phyloP scores from a whole-genome alignment of 2,888 invertebrate genomes.

The Ptychoptera albimana region DNA sequence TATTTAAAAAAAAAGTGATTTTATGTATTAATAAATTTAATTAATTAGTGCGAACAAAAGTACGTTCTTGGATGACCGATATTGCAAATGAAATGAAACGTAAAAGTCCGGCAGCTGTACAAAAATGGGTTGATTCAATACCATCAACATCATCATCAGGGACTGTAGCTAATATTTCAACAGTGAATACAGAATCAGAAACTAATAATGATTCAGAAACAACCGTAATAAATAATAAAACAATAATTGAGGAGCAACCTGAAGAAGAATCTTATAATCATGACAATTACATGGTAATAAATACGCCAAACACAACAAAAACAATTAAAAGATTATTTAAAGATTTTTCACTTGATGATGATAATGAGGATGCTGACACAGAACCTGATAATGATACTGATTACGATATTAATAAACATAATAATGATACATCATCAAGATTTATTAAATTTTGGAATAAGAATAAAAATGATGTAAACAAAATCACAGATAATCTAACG shows the following conservation, averaged over 20 bases:
- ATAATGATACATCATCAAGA: not conserved
- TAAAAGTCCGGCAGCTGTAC: constrained; percentile 11
- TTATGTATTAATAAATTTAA: too few relatives aligned
- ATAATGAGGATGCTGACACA: not conserved
- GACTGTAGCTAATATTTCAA: not conserved
- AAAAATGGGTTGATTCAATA: constrained; percentile 12
- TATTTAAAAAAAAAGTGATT: too few relatives aligned
- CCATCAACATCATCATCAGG: constrained; percentile 1
- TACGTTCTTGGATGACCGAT: constrained; percentile 12
- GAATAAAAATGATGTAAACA: not conserved
- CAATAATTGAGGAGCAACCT: not conserved
- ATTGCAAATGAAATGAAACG: constrained; percentile 13
- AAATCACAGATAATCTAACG: constrained; percentile 2
- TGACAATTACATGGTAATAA: not conserved
- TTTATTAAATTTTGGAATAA: not conserved
- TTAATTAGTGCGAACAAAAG: constrained; percentile 9
- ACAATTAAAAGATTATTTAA: not conserved
- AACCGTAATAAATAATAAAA: not conserved
- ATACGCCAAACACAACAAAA: too few relatives aligned
- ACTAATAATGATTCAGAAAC: not conserved
- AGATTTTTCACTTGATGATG: not conserved
- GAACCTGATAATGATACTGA: not conserved
- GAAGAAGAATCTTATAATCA: not conserved
- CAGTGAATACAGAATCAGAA: not conserved
- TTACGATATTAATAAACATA: constrained; percentile 1